Base-by-base conservation (phyloP, 2,888 invertebrate genomes). In the Sphecodes monilicornis region DNA sequence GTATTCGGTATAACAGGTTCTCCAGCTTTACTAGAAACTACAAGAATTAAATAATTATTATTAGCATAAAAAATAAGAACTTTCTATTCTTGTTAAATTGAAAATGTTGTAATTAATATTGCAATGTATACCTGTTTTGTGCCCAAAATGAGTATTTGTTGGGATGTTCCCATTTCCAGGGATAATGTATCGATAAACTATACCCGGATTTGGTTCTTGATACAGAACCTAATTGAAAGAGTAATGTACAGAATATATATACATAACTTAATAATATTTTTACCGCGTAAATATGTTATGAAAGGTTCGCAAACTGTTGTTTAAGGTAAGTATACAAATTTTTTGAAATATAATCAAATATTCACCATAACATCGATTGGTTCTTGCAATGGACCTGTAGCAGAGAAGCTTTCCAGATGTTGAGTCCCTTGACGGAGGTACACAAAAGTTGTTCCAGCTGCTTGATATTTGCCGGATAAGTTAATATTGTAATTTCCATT, bases 151-250 rank as follows among this genome's bases (percentile, higher is more conserved):
- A 64, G 75, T 32, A 39, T 43, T 87, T 36, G 83, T 54, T n/a
- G 87, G 57, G 26, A 69, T 69, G 43, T 74, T 82, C 36, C n/a
- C 72, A 74, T 66, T 88, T 75, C 86, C 89, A 66, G 98, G 97
- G 78, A 98, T 95, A 78, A 98, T 96, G 93, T 98, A 98, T 94
- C 98, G 97, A 95, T 98, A 98, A 95, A 98, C 98, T 90, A 98
- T 97, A 26, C 98, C 98, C 60, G 97, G 97, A 95, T 98, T 98
- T 76, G 97, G 96, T 94, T 98, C 97, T 92, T 98, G 97, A 91
- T 97, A 97, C 74, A 98, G 96, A 84, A 98, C 96, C 98, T 98
- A 60, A 60, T 69, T 71, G 0, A 32, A 74, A 70, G 43, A 60
- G 16, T 16, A 29, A 18, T 60, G 8, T 18, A 54, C 3, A 22